Evolutionary conservation across 1,140 invertebrate genomes (phyloP), one percentile per base, ranked within the genome.

Genomic region (Trichoplusia ni): DNA sequence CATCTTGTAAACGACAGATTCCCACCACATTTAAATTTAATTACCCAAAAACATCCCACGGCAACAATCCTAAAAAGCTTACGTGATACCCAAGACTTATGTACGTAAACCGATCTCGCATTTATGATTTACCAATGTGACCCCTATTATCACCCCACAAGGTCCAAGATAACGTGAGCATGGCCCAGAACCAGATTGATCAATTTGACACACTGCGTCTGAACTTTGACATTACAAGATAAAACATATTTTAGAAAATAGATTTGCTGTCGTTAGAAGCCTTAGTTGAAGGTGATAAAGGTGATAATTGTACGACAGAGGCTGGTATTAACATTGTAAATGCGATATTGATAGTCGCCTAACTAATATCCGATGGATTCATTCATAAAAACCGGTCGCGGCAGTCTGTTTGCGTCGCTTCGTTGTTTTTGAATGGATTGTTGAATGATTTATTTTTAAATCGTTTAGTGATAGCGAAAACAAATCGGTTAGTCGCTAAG

Each of bases 311-410:
- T 49, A 49, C 25, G 21, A 3, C 11, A 14, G 13, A 49, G 25
- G 31, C 13, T 25, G 23, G 21, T 40, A 44, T 49, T 49, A 37
- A 49, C 37, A 37, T 51, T 47, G 29, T 40, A 21, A 46, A 47
- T 60, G 38, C 11, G 21, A 38, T 29, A 61, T 61, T 61, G 59
- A 61, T 47, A 61, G 42, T 35, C 31, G 31, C 18, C 29, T 47
- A 47, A 49, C 44, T 44, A 59, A 59, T 44, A 56, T 40, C 7
- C 25, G 38, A 58, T 19, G 31, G 31, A 27, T 61, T 61, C 59
- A 61, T 61, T 61, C 59, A 61, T 61, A 61, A 61, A 51, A 61
- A 61, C 42, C 38, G 29, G 42, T 47, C 59, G 59, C 42, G 29
- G 18, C 38, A 25, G 37, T 59, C 9, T 46, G 27, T 47, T 47